phyloP scores from a whole-genome alignment of 2,888 invertebrate species.

The Onthophagus sagittarius region DNA sequence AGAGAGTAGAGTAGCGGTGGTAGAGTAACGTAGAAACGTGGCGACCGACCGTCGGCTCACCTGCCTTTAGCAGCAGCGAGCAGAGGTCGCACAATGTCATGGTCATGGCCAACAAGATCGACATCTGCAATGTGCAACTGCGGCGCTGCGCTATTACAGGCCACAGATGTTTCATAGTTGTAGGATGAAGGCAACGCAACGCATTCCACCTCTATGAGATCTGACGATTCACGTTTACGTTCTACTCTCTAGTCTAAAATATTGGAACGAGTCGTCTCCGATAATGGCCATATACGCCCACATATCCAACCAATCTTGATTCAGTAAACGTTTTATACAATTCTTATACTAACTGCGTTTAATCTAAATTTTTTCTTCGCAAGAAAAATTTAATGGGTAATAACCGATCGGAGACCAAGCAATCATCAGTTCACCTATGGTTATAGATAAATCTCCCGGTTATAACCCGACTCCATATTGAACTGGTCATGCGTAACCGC shows the following conservation, averaged over 20 bases:
- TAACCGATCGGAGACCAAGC: neutral
- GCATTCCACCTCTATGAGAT: slow-evolving; percentile 16
- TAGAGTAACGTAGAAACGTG: neutral
- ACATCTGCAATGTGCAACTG: slow-evolving; percentile 48
- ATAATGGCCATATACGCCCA: too few relatives aligned
- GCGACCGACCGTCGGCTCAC: slow-evolving; percentile 22
- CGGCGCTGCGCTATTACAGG: slow-evolving; percentile 25
- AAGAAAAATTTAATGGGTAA: neutral
- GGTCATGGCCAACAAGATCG: slow-evolving; percentile 49
- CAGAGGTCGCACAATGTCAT: slow-evolving; percentile 50
- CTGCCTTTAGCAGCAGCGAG: slow-evolving; percentile 26
- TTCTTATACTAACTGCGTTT: too few relatives aligned
- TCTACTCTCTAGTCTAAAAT: neutral
- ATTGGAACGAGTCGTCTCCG: too few relatives aligned
- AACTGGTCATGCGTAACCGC: neutral
- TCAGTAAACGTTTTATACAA: too few relatives aligned
- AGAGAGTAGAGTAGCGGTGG: neutral
- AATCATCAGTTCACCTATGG: neutral
- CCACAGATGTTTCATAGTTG: slow-evolving; percentile 26
- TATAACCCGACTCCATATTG: neutral
- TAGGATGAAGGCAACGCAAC: slow-evolving; percentile 15
- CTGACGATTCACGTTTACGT: neutral
- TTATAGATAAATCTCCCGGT: neutral
- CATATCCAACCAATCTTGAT: too few relatives aligned
- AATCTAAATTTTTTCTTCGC: neutral